Base-by-base conservation (phyloP, 2,113 vertebrate genomes). In the Crotalus helleri region DNA sequence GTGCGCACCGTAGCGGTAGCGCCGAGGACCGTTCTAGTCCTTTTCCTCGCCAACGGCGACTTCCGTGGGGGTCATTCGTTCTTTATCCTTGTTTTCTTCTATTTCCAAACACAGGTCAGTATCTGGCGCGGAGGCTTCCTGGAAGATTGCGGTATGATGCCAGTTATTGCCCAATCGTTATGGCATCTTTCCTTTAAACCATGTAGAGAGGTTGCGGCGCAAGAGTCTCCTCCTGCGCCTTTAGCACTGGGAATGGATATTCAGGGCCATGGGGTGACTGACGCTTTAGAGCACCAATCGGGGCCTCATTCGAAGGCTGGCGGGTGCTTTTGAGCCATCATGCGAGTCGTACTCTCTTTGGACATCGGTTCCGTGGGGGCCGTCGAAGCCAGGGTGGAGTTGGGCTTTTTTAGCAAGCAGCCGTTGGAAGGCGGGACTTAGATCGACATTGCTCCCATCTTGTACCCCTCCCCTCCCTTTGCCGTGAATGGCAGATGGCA, bases 301-400 rank as follows among this genome's bases (percentile, higher is more conserved):
- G 26, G 0, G 26, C 9, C 4, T 3, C 5, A 2, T 2, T 0
- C 13, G 49, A 26, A 1, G 55, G 19, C 33, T 85, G 95, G 95
- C 93, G 94, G 93, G 93, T 74, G 93, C 81, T 90, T 93, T 94
- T 93, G 93, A 95, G 92, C 93, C 81, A 0, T 49, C 89, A 53
- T 51, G 15, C 46, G 15, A 4, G 6, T 5, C 26, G 59, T 51
- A 59, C 58, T n/a, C 21, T 1, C 54, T 89, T 93, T 90, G 81
- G 92, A 11, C 17, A 44, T 81, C 33, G 33, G 74, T 81, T 81
- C 17, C 33, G 0, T 9, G 0, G 4, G 3, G 3, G 17, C 1
- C 0, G 26, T 7, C 0, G 55, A 54, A 89, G 92, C 5, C 87
- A 86, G n/a, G 46, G 19, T 0, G 26, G 4, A 0, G 39, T 15